Evolutionary conservation across 2,888 invertebrate genomes (phyloP), one percentile per base, ranked within the genome.

Genomic region (Eledona agricola): DNA sequence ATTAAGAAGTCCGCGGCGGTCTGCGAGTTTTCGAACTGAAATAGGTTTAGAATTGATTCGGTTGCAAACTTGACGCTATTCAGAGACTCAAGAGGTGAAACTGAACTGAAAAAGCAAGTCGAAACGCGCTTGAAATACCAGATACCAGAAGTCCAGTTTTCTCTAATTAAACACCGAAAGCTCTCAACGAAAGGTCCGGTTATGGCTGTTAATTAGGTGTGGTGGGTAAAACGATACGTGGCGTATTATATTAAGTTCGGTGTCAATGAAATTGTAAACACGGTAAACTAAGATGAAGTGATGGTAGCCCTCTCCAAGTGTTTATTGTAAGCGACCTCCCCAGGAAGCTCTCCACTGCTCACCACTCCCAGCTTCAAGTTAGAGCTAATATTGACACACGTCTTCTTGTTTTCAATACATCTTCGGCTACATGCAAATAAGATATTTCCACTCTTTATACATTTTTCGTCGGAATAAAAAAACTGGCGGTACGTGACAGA

Each of bases 261-360:
- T 54, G 50, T 54, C 50, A 37, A 43, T 54, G 51, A 55, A 55
- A 55, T 40, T 17, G 50, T 55, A 55, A 45, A 55, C 51, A 51
- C 19, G 20, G 55, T 38, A 55, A 55, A 55, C 45, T 51, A 40
- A 55, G 58, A 58, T 50, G 57, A 59, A 60, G 60, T 54, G 57
- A 55, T 64, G 58, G 60, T 59, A 61, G 66, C 64, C 61, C 63
- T 62, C 62, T 67, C 62, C 56, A 64, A 66, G 65, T 71, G 67
- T 70, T 70, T 71, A 59, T 67, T 69, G 69, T 67, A 71, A 70
- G 66, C 66, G 66, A 69, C 66, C 63, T 63, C 63, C 64, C 61
- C 63, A 62, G 63, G 63, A 66, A 65, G 63, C 61, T 56, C 46
- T 58, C 54, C 55, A 57, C 57, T 59, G 57, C 58, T 56, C 57